Evolutionary conservation across 2,797 vertebrate genomes (phyloP).

Genomic region (Tapera naevia): DNA sequence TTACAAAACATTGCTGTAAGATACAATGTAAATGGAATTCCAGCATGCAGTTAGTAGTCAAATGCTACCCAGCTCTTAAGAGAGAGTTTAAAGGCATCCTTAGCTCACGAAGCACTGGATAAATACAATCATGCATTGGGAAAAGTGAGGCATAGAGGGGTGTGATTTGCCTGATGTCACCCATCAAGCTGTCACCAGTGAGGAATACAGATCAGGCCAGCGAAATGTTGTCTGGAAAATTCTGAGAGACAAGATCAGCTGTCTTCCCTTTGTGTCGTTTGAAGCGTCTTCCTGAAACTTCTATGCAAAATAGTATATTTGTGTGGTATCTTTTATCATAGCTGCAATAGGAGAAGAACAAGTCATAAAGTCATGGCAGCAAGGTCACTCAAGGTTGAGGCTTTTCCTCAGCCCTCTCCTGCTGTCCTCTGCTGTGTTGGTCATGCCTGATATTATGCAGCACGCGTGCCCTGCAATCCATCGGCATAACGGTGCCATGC

Average conservation of each 20-base stretch:
- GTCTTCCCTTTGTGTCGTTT: not conserved
- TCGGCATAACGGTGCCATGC: not conserved
- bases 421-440: not conserved
- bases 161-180: not conserved
- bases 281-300: not conserved
- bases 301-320: not conserved
- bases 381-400: conserved; percentile 38
- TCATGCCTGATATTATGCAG: not conserved
- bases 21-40: not conserved
- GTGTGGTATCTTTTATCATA: not conserved
- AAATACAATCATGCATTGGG: not conserved
- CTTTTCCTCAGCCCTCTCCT: not conserved
- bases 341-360: not conserved
- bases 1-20: not conserved
- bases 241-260: not conserved
- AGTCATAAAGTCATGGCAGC: not conserved
- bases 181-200: not conserved
- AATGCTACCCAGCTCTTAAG: not conserved
- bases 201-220: not conserved
- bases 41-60: not conserved
- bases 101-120: not conserved
- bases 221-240: not conserved
- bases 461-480: not conserved
- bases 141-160: not conserved
- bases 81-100: not conserved